Conservation (phyloP, 2,888 invertebrate species). For the Cerceris ruficornis region DNA sequence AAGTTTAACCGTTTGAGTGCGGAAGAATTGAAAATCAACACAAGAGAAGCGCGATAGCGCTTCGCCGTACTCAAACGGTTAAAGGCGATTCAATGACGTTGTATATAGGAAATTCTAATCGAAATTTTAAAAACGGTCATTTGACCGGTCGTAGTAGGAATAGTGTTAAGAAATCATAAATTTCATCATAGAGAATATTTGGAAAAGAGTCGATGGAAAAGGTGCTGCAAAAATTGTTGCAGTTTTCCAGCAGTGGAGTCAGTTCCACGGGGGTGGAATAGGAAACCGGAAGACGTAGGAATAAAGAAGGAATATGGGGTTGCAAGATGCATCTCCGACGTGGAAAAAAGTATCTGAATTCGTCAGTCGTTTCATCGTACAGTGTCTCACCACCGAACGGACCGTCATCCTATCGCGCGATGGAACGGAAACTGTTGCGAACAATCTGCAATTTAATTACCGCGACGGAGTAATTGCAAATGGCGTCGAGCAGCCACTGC, state of each 20-base stretch:
- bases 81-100: too few species aligned
- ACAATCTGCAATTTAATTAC: conserved; percentile 64
- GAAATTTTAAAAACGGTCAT: too few species aligned
- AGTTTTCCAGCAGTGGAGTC: not conserved
- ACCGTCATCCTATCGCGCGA: conserved; percentile 18
- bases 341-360: conserved; percentile 38
- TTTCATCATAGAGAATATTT: not conserved
- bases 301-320: too few species aligned
- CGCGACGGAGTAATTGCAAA: conserved; percentile 60
- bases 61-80: too few species aligned
- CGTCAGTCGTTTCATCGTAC: conserved; percentile 38
- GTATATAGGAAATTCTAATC: too few species aligned
- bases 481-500: conserved; percentile 46
- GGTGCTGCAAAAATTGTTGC: not conserved
- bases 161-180: too few species aligned
- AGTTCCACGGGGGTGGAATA: not conserved
- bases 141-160: too few species aligned
- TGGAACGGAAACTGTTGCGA: conserved; percentile 44
- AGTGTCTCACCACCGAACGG: conserved; percentile 12
- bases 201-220: not conserved
- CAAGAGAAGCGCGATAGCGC: too few species aligned
- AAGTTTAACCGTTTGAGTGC: too few species aligned
- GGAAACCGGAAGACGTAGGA: not conserved
- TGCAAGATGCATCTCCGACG: too few species aligned
- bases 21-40: too few species aligned